phyloP scores from a whole-genome alignment of 2,113 vertebrate species.

The Ictalurus punctatus region DNA sequence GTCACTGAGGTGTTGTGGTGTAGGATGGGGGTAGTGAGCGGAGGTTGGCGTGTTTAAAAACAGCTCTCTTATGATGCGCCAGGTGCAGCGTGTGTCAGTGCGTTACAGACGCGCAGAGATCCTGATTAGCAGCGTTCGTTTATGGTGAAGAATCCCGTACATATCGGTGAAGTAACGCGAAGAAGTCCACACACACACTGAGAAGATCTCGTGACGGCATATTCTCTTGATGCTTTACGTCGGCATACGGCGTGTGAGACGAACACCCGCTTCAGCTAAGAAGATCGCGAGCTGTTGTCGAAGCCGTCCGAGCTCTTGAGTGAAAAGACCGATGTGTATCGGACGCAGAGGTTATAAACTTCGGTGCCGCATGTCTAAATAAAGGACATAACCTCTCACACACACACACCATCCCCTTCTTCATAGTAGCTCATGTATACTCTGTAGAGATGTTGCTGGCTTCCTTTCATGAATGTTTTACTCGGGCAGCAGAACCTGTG shows the following conservation, averaged over 20 bases:
- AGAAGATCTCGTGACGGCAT: background rate
- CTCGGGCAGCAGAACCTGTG: background rate
- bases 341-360: background rate
- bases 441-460: background rate
- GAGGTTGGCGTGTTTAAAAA: background rate
- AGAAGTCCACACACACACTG: background rate
- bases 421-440: background rate
- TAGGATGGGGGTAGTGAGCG: background rate
- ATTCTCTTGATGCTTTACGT: background rate
- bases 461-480: background rate
- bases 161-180: background rate
- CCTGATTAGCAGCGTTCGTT: background rate
- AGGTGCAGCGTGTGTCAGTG: background rate
- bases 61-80: background rate
- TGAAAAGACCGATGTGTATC: background rate
- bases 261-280: background rate
- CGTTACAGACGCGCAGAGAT: background rate
- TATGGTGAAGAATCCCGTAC: background rate
- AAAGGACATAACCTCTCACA: background rate
- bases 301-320: background rate
- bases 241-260: background rate
- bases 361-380: background rate
- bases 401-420: background rate
- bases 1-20: conserved; percentile 14
- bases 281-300: background rate